Base-by-base conservation (phyloP, 2,113 vertebrate genomes). In the Percopsis transmontana region DNA sequence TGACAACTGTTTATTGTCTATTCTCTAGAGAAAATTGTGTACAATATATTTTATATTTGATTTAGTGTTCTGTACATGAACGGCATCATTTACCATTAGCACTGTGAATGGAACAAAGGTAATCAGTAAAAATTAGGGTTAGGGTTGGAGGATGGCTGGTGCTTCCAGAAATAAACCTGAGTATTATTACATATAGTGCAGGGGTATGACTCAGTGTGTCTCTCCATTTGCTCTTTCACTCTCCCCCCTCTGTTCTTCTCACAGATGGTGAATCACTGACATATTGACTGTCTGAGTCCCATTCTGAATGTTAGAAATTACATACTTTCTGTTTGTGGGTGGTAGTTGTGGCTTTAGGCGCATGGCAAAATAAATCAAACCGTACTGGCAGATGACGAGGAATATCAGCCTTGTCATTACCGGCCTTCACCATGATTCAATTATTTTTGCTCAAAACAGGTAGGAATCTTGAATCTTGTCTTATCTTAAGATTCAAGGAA, bases 121-220 rank as follows among this genome's bases (percentile, higher is more conserved):
- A n/a, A n/a, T n/a, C n/a, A n/a, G n/a, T n/a, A n/a, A n/a, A n/a
- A n/a, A n/a, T n/a, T n/a, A n/a, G n/a, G n/a, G 27, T 33, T 33
- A 33, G 27, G 27, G 33, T 15, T 38, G 59, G 79, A 48, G 58
- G 86, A 90, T 77, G 79, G 70, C 85, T 88, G 76, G 62, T 19
- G 74, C 44, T 2, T 70, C 82, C 69, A 87, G 75, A 85, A 90
- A 90, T 88, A 88, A 75, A 79, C 73, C 73, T 51, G 38, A 71
- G 70, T 78, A 82, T 77, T 78, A 82, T 84, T 82, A 81, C 83
- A 80, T 76, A 60, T 71, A 81, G 66, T 66, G 55, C 27, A 79
- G 50, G 40, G 24, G 39, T 18, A 75, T 89, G 81, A 87, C 74
- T 85, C 84, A 20, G 3, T n/a, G 18, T 1, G 18, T 40, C 18